A percentile compares a stretch with the other conserved stretches of the same genome.
Conservation (phyloP, 2,888 invertebrate genomes). For the Chouioia cunea region DNA sequence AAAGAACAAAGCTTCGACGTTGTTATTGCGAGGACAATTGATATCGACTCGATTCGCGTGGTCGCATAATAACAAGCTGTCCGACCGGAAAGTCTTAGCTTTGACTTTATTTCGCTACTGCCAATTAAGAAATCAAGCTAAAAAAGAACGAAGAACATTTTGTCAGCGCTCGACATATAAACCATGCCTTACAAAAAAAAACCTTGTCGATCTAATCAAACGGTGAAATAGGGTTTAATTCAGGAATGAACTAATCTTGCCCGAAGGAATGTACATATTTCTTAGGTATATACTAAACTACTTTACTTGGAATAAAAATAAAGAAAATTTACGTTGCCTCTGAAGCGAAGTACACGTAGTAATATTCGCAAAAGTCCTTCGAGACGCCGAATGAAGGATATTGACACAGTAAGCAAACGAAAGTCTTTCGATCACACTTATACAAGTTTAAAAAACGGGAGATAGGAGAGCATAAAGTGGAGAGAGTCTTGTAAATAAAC, state of each 20-base stretch:
- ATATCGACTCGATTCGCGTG: slow-evolving; percentile 23
- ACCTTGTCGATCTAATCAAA: slow-evolving; percentile 40
- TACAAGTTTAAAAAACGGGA: slow-evolving; percentile 15
- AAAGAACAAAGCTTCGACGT: slow-evolving; percentile 8
- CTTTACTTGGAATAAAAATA: slow-evolving; percentile 20
- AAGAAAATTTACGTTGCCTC: slow-evolving; percentile 10
- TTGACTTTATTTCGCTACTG: slow-evolving; percentile 56
- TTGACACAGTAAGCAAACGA: slow-evolving; percentile 20
- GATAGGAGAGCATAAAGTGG: neutral
- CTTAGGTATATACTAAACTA: slow-evolving; percentile 40
- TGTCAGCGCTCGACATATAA: slow-evolving; percentile 45
- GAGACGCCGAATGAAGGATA: neutral
- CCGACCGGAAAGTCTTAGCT: slow-evolving; percentile 43
- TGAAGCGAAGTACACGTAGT: slow-evolving; percentile 5
- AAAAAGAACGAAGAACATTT: slow-evolving; percentile 31
- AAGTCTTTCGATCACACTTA: slow-evolving; percentile 40
- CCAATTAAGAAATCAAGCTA: slow-evolving; percentile 51
- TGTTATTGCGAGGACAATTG: slow-evolving; percentile 42
- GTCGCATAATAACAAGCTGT: slow-evolving; percentile 13
- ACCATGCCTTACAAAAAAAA: slow-evolving; percentile 59
- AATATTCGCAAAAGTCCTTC: slow-evolving; percentile 25
- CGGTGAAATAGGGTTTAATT: slow-evolving; percentile 6
- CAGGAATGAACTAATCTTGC: slow-evolving; percentile 29
- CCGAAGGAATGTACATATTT: slow-evolving; percentile 45
- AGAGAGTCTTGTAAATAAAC: slow-evolving; percentile 41